Base-by-base conservation (phyloP, 2,113 vertebrate species). In the Pionites leucogaster region DNA sequence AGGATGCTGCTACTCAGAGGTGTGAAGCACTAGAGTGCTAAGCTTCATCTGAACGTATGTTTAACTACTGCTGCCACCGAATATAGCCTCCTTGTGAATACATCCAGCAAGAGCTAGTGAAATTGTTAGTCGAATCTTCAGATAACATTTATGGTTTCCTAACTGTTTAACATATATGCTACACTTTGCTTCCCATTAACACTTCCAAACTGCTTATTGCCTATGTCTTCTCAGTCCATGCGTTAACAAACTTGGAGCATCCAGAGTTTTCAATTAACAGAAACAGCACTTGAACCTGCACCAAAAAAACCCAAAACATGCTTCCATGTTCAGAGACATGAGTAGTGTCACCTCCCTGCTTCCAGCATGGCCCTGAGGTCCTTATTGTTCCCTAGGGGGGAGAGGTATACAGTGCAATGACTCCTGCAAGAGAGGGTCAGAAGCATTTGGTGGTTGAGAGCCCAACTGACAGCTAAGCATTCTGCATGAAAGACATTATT, bases 41-140 rank as follows among this genome's bases (percentile, higher is more conserved):
- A 82, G 76, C 83, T 85, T 68, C 78, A 59, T 60, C 89, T 78
- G 52, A 75, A 42, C 27, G 71, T 93, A 24, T 72, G 80, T 85
- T 78, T 88, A 85, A 88, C 68, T 81, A 63, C 70, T 72, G 90
- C 91, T 80, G 82, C 59, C 63, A 72, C 90, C 91, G 86, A 95
- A 93, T 67, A 67, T 71, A 75, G 88, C 46, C 33, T 60, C 69
- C 76, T 33, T 29, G 64, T 4, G 13, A 93, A 81, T 8, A 12
- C 41, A 70, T 8, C 72, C 91, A 81, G 62, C 57, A 23, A 79
- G 84, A 71, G 59, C 42, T 72, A 33, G 59, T 5, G 25, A 77
- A 84, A 88, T 50, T 42, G 87, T 82, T 55, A 84, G 76, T 13
- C 86, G 65, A 95, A 6, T 52, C 92, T 92, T 39, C 15, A 68